phyloP scores from a whole-genome alignment of 2,113 vertebrate genomes.

The Oreochromis tanganicae region DNA sequence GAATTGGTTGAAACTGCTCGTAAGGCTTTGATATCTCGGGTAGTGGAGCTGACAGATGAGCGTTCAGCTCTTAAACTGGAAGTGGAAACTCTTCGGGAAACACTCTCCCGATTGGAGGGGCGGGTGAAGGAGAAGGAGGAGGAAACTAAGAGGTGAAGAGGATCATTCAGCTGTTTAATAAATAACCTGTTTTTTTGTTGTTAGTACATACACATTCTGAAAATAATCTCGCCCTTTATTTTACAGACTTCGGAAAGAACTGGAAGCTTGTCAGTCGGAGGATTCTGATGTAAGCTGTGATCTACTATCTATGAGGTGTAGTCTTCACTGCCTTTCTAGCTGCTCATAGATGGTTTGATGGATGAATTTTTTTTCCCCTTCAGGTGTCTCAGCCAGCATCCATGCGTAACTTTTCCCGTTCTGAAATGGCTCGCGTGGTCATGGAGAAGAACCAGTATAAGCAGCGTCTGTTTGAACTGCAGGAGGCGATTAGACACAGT shows the following conservation, averaged over 20 bases:
- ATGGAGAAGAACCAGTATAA: slow-evolving; percentile 81
- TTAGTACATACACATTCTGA: not conserved
- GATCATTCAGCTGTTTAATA: not conserved
- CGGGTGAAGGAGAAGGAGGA: slow-evolving; percentile 72
- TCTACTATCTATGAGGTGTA: not conserved
- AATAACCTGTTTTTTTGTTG: not conserved
- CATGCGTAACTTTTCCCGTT: slow-evolving; percentile 70
- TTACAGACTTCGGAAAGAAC: slow-evolving; percentile 65
- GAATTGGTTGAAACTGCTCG: slow-evolving; percentile 69
- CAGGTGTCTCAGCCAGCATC: slow-evolving; percentile 51
- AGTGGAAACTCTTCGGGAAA: slow-evolving; percentile 62
- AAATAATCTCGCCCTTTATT: not conserved
- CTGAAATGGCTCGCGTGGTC: slow-evolving; percentile 77
- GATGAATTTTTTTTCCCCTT: not conserved
- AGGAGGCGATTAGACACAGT: slow-evolving; percentile 66
- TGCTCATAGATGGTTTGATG: not conserved
- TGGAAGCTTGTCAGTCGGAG: slow-evolving; percentile 56
- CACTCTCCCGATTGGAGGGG: slow-evolving; percentile 53
- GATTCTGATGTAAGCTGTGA: slow-evolving; percentile 64
- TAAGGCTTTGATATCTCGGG: slow-evolving; percentile 70
- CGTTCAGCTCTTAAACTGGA: slow-evolving; percentile 67
- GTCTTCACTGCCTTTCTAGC: not conserved
- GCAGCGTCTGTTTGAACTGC: slow-evolving; percentile 75
- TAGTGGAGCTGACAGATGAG: slow-evolving; percentile 74
- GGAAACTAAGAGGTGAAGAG: slow-evolving; percentile 68